Conservation (phyloP, 2,113 vertebrate species). For the Pygoscelis antarcticus region DNA sequence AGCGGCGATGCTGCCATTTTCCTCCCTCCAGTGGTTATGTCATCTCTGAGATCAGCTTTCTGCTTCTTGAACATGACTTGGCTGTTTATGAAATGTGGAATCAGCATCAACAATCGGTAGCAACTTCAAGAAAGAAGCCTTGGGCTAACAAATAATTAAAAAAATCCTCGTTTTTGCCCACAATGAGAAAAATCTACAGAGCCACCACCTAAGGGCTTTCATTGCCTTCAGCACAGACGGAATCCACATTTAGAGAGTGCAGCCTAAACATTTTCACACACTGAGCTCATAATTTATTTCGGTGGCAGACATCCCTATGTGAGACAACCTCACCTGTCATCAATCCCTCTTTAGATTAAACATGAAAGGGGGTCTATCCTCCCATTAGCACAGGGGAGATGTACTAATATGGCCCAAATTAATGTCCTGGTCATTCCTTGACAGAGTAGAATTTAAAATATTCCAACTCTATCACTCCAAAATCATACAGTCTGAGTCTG, state of each 20-base stretch:
- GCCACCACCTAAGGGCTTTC: slow-evolving; percentile 67
- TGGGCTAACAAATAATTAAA: slow-evolving; percentile 63
- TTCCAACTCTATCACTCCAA: not conserved
- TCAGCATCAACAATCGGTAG: slow-evolving; percentile 44
- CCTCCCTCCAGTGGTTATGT: slow-evolving; percentile 42
- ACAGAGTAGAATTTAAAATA: slow-evolving; percentile 48
- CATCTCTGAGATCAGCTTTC: slow-evolving; percentile 54
- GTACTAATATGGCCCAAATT: slow-evolving; percentile 57
- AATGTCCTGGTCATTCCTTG: slow-evolving; percentile 46
- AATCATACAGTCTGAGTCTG: not conserved
- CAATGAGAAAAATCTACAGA: slow-evolving; percentile 61
- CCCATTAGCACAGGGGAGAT: slow-evolving; percentile 24
- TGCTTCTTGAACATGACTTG: slow-evolving; percentile 59
- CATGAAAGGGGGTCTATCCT: slow-evolving; percentile 60
- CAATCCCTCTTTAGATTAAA: slow-evolving; percentile 57
- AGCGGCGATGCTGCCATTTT: not conserved
- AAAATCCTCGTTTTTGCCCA: slow-evolving; percentile 1
- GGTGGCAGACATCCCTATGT: slow-evolving; percentile 44
- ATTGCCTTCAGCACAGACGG: slow-evolving; percentile 63
- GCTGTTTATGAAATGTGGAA: slow-evolving; percentile 62
- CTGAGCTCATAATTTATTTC: slow-evolving; percentile 60
- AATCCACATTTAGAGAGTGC: slow-evolving; percentile 47
- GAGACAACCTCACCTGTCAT: slow-evolving; percentile 45
- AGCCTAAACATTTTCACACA: slow-evolving; percentile 60
- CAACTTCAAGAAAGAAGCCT: slow-evolving; percentile 59